Conservation (phyloP, 2,797 vertebrate genomes). For the Thunnus albacares region DNA sequence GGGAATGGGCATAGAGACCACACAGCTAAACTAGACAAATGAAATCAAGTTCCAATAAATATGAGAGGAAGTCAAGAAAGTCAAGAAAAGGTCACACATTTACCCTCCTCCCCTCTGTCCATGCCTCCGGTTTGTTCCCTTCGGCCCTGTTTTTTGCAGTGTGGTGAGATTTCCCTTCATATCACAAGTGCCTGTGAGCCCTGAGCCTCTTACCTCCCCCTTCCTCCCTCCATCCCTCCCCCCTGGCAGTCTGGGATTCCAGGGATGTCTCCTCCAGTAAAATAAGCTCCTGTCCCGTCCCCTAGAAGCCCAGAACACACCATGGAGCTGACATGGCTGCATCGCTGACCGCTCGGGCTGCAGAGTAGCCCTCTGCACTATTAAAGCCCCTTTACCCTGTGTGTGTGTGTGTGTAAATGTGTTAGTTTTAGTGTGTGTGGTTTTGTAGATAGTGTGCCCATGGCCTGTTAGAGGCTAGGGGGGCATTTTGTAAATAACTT, state of each 20-base stretch:
- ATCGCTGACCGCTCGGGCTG: conserved; percentile 77
- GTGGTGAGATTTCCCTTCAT: conserved; percentile 69
- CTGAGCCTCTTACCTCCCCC: conserved; percentile 32
- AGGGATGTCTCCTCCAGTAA: conserved; percentile 89
- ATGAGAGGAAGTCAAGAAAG: neutral
- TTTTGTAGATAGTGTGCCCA: conserved; percentile 32
- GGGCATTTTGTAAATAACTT: conserved; percentile 51
- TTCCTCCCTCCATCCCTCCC: conserved; percentile 29
- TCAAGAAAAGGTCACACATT: neutral
- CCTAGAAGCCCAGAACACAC: conserved; percentile 80
- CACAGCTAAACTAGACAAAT: neutral
- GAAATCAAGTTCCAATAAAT: neutral
- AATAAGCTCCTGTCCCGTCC: conserved; percentile 79
- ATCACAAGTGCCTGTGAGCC: conserved; percentile 71
- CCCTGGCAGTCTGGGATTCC: conserved; percentile 89
- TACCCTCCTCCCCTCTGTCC: neutral
- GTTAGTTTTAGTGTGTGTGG: conserved; percentile 34
- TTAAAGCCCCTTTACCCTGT: conserved; percentile 52
- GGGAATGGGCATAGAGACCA: neutral
- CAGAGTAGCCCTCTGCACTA: conserved; percentile 79
- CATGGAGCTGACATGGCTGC: conserved; percentile 80
- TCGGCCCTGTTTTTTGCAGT: conserved; percentile 42
- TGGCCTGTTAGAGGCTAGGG: conserved; percentile 45
- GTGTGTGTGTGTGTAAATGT: conserved; percentile 45
- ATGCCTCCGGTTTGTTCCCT: conserved; percentile 29